Evolutionary conservation across 1,140 invertebrate genomes (phyloP).

Genomic region (Psilanteris sp.): DNA sequence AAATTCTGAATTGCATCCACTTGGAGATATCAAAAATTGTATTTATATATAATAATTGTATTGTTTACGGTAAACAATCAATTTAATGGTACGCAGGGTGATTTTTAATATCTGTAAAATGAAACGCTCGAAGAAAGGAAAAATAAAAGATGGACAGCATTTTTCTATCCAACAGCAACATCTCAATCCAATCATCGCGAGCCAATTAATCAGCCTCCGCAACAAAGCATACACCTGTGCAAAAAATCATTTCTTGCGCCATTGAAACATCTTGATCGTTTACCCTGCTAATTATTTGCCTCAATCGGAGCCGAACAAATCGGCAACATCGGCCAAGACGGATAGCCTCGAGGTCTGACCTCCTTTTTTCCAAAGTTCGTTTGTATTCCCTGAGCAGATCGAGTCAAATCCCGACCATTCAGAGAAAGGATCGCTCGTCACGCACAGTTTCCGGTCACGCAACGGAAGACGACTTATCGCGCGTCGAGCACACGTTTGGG

Average conservation of each 20-base stretch:
- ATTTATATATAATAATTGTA: no score
- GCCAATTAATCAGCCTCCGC: constrained; percentile 26
- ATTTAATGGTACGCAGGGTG: no score
- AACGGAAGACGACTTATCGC: constrained; percentile 56
- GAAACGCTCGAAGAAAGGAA: background rate
- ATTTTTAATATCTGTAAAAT: constrained; percentile 11
- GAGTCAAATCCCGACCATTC: constrained; percentile 60
- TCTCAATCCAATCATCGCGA: constrained; percentile 41
- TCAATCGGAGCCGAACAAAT: constrained; percentile 57
- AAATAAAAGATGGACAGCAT: constrained; percentile 6
- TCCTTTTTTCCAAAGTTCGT: constrained; percentile 46
- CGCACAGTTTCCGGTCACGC: constrained; percentile 71
- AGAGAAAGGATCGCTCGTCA: constrained; percentile 71
- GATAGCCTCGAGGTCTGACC: constrained; percentile 32
- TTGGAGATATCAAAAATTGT: no score
- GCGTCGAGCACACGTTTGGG: constrained; percentile 52
- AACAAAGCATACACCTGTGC: constrained; percentile 6
- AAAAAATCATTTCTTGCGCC: constrained; percentile 39
- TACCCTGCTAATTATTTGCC: constrained; percentile 49
- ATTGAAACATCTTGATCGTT: constrained; percentile 46
- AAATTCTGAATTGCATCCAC: no score
- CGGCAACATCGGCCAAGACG: constrained; percentile 45
- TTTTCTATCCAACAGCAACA: constrained; percentile 38
- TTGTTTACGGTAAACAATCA: no score
- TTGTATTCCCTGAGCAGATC: constrained; percentile 40